Evolutionary conservation across 2,888 invertebrate species (phyloP), one percentile per base, ranked within the genome.

Genomic region (Drosophila melanosoma): DNA sequence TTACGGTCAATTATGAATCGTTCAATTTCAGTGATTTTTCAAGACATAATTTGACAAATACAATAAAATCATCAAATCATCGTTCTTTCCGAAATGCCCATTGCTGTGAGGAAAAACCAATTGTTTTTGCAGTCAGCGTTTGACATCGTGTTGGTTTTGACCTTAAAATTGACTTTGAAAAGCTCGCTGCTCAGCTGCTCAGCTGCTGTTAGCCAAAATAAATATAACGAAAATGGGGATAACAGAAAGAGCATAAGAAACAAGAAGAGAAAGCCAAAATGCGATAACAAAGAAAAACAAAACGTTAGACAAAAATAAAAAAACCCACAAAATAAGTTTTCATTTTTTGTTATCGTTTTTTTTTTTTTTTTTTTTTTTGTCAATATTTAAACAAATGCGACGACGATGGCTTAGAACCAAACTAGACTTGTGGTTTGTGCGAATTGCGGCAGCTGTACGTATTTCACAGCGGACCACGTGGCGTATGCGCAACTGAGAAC

Each of bases 321-420:
- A 61, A 66, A 38, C 56, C 35, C 45, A 57, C 7, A 74, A 69
- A 63, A 65, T 63, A 51, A 54, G 29, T 29, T 29, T 29, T 29
- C 26, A 2, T 26, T 26, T 1, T 26, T 26, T 26, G 26, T 26
- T 26, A 1, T 26, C 26, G 5, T 29, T 29, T 29, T 6, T 29
- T 29, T 29, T 29, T 6, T 29, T 1, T 29, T 71, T 65, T 40
- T 76, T 79, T 57, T 79, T 66, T 70, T 66, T 74, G 52, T 67
- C 80, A 79, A 81, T 86, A 79, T 86, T 86, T 86, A 69, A 57
- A 79, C 83, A 86, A 83, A 71, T 84, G 83, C 60, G 57, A 8
- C 6, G 38, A 3, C 17, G 36, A 7, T 36, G 63, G 59, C 51
- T 69, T 64, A 23, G 38, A 61, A 57, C 42, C 51, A 56, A 67